Percentiles rank a stretch among this genome's conserved stretches.
Evolutionary conservation across 2,797 vertebrate genomes (phyloP).

Genomic region (Hypotaenidia philippensis): DNA sequence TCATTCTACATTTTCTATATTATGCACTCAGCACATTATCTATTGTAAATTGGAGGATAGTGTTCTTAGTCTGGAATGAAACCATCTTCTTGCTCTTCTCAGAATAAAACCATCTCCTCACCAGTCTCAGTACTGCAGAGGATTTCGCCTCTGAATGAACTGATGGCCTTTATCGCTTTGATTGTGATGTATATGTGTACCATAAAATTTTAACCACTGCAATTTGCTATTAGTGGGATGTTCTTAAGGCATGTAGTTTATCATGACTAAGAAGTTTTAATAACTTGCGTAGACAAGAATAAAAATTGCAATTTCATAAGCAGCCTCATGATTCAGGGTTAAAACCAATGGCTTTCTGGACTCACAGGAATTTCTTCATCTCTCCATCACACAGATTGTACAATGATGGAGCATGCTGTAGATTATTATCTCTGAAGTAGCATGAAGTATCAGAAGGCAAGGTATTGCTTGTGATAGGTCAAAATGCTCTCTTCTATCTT

Average conservation of each 20-base stretch:
- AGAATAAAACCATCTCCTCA: background rate
- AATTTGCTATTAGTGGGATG: background rate
- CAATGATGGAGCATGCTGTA: background rate
- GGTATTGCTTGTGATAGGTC: background rate
- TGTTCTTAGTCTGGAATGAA: conserved; percentile 15
- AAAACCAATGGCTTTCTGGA: background rate
- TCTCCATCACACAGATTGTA: background rate
- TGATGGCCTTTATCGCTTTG: background rate
- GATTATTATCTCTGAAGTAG: background rate
- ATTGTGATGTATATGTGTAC: background rate
- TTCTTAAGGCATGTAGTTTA: background rate
- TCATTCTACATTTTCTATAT: background rate
- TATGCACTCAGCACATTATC: background rate
- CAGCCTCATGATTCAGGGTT: background rate
- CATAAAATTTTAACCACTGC: background rate
- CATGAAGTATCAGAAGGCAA: background rate
- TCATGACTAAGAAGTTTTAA: background rate
- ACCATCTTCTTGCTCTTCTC: background rate
- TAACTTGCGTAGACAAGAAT: background rate
- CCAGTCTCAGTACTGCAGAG: background rate
- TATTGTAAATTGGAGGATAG: background rate
- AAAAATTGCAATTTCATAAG: background rate
- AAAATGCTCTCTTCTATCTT: background rate
- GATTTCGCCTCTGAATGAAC: background rate
- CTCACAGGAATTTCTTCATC: background rate